Conservation (phyloP, 2,113 vertebrate species). For the Bagarius yarrelli region DNA sequence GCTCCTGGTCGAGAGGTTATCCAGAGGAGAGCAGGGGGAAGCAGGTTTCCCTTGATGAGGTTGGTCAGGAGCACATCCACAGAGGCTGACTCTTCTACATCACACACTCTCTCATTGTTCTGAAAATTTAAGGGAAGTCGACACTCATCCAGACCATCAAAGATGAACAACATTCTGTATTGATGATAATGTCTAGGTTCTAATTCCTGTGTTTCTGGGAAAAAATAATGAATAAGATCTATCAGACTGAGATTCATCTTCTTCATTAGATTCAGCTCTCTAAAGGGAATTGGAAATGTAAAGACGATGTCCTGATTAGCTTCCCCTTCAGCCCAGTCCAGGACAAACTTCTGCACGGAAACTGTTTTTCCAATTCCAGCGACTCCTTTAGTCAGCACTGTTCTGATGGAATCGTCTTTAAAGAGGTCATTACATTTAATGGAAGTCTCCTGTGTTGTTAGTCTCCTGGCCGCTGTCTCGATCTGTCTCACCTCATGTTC, state of each 20-base stretch:
- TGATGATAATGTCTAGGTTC: neutral
- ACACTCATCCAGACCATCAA: conserved; percentile 29
- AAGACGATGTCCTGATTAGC: conserved; percentile 22
- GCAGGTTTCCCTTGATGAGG: conserved; percentile 11
- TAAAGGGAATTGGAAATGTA: conserved; percentile 42
- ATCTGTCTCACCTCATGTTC: conserved; percentile 47
- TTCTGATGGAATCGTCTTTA: neutral
- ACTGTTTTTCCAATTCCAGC: no score
- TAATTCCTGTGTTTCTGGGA: conserved; percentile 22
- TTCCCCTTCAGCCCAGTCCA: conserved; percentile 14
- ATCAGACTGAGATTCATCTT: conserved; percentile 31
- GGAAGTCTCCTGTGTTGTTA: neutral
- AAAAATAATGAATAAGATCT: conserved; percentile 14
- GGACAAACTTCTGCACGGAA: no score
- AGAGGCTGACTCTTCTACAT: conserved; percentile 1
- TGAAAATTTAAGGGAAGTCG: conserved; percentile 29
- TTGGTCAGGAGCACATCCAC: conserved; percentile 5
- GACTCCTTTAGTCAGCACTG: no score
- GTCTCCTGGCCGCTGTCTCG: neutral
- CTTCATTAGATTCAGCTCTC: conserved; percentile 37
- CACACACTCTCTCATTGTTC: neutral
- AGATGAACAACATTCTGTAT: conserved; percentile 10
- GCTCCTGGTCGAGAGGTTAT: conserved; percentile 26
- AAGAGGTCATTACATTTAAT: conserved; percentile 35
- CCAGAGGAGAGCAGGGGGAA: no score